phyloP scores from a whole-genome alignment of 2,888 invertebrate species.

The Fabriciana adippe region DNA sequence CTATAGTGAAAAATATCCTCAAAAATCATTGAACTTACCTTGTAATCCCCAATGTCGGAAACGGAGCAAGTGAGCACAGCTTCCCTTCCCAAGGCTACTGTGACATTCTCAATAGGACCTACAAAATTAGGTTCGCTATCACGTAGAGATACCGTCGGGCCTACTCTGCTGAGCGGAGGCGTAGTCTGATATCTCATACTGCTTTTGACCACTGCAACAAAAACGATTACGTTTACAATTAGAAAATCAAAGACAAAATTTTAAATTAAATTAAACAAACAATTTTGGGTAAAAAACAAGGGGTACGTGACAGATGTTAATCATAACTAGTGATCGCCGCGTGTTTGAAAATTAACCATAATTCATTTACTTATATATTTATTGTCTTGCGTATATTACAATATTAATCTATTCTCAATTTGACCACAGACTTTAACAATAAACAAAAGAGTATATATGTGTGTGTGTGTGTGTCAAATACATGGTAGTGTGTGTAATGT shows the following conservation, averaged over 20 bases:
- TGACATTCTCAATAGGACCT: constrained; percentile 87
- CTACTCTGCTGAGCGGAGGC: constrained; percentile 63
- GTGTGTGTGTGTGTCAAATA: too few relatives aligned
- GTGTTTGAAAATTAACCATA: too few relatives aligned
- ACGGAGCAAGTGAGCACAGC: constrained; percentile 88
- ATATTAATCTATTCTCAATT: too few relatives aligned
- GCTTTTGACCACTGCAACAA: constrained; percentile 69
- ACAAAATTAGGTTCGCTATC: constrained; percentile 85
- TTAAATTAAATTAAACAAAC: not conserved
- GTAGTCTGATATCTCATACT: constrained; percentile 70
- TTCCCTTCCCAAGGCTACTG: constrained; percentile 88
- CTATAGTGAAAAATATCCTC: too few relatives aligned
- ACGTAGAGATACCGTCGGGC: constrained; percentile 65
- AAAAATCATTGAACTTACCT: constrained; percentile 73
- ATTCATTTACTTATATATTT: too few relatives aligned
- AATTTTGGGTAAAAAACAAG: too few relatives aligned
- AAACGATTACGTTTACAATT: constrained; percentile 1
- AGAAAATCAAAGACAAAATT: not conserved
- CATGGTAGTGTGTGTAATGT: too few relatives aligned
- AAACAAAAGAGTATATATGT: too few relatives aligned
- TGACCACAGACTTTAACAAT: too few relatives aligned
- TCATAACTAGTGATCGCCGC: too few relatives aligned
- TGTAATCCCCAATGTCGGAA: constrained; percentile 87
- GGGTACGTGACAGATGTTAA: too few relatives aligned
- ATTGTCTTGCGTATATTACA: too few relatives aligned